Conservation (phyloP, 2,888 invertebrate species). For the Hyles lineata region DNA sequence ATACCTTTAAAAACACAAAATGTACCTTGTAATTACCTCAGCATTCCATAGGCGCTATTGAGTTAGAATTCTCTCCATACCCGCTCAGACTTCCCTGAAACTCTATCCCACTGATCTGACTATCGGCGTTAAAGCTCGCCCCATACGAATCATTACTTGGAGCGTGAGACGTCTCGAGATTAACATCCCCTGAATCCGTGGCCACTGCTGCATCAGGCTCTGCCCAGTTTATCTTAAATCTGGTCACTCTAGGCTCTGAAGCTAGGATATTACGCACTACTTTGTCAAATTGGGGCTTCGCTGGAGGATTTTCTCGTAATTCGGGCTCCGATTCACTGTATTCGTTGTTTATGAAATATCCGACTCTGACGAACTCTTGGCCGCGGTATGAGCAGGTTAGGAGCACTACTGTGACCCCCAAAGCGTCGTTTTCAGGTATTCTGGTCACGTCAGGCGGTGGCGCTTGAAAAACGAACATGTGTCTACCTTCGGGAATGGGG, state of each 20-base stretch:
- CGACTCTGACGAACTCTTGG: constrained; percentile 98
- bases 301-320: constrained; percentile 96
- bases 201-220: constrained; percentile 84
- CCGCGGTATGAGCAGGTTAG: constrained; percentile 96
- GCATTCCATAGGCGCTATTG: constrained; percentile 87
- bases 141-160: constrained; percentile 77
- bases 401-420: constrained; percentile 99
- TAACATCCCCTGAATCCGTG: constrained; percentile 68
- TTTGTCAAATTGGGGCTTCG: constrained; percentile 96
- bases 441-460: constrained; percentile 97
- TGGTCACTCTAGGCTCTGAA: constrained; percentile 96
- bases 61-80: constrained; percentile 87
- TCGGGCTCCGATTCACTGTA: constrained; percentile 96
- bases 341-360: constrained; percentile 99
- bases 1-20: constrained; percentile 16
- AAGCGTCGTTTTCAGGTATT: constrained; percentile 97
- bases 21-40: constrained; percentile 72
- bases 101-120: constrained; percentile 75
- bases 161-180: constrained; percentile 66
- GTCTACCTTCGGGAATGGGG: constrained; percentile 95
- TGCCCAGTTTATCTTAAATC: constrained; percentile 99
- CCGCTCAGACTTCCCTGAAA: constrained; percentile 77
- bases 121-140: constrained; percentile 74
- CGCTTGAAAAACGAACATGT: constrained; percentile 96
- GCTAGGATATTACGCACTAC: constrained; percentile 93